phyloP scores from a whole-genome alignment of 2,888 invertebrate genomes.

The Lumbricus terrestris region DNA sequence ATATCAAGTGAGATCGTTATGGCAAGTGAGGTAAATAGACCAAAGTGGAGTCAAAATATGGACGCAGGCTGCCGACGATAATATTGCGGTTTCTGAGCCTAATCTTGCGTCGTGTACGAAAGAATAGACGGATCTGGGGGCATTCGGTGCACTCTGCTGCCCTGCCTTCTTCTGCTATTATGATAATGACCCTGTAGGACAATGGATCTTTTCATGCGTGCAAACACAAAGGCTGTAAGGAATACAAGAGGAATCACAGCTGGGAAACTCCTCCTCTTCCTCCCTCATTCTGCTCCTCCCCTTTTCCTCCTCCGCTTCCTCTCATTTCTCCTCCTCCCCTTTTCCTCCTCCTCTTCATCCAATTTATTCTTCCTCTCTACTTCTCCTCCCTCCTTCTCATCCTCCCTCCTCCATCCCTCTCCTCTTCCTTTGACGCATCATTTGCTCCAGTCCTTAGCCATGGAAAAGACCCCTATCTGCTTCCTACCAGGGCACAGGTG shows the following conservation, averaged over 20 bases:
- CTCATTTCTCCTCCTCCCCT: no score
- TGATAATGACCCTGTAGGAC: background rate
- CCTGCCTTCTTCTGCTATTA: background rate
- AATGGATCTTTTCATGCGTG: background rate
- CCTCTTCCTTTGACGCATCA: background rate
- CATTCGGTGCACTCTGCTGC: background rate
- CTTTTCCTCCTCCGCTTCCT: no score
- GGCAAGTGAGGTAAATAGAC: no score
- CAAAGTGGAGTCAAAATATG: background rate
- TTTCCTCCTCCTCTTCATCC: no score
- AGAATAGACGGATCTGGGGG: background rate
- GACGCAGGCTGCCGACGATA: background rate
- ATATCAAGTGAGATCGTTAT: no score
- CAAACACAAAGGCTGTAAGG: background rate
- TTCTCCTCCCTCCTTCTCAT: no score
- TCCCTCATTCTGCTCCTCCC: no score
- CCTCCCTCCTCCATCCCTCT: background rate
- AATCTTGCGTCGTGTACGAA: background rate
- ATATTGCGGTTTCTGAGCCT: background rate
- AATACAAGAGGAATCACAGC: background rate
- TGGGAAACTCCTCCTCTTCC: no score
- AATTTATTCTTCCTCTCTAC: no score
- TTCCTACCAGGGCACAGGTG: background rate
- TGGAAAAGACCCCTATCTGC: background rate
- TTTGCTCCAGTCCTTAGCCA: background rate